Evolutionary conservation across 1,140 invertebrate species (phyloP).

Genomic region (Sminthurides bifidus): DNA sequence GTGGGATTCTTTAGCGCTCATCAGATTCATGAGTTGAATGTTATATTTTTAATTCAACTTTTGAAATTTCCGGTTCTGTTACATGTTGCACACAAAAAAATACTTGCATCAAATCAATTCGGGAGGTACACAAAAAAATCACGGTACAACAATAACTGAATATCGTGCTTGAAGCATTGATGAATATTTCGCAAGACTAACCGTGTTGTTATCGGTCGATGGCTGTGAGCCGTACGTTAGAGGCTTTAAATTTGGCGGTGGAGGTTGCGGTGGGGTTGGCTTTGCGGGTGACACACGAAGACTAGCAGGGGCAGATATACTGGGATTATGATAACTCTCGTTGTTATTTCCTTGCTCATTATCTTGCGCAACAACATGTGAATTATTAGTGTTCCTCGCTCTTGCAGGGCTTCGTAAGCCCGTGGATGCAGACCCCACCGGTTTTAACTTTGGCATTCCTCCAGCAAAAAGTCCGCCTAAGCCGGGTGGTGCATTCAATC

Average conservation of each 20-base stretch:
- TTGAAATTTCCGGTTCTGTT: no score
- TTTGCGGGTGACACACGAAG: slow-evolving; percentile 15
- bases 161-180: no score
- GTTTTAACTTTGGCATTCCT: slow-evolving; percentile 73
- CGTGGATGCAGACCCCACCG: slow-evolving; percentile 46
- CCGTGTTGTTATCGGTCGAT: no score
- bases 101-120: no score
- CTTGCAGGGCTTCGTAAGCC: not conserved
- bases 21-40: no score
- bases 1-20: no score
- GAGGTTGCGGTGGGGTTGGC: slow-evolving; percentile 11
- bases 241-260: slow-evolving; percentile 17
- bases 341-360: slow-evolving; percentile 8
- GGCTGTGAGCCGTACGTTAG: no score
- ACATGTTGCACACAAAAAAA: no score
- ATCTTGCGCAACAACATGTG: slow-evolving; percentile 6
- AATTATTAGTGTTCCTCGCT: slow-evolving; percentile 11
- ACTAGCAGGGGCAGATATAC: slow-evolving; percentile 11
- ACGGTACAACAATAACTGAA: no score
- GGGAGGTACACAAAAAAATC: no score
- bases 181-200: no score
- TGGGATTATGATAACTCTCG: slow-evolving; percentile 9
- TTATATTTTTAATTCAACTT: no score
- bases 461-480: slow-evolving; percentile 70
- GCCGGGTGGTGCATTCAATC: slow-evolving; percentile 33